Evolutionary conservation across 2,113 vertebrate species (phyloP), one percentile per base, ranked within the genome.

Genomic region (Dunckerocampus dactyliophorus): DNA sequence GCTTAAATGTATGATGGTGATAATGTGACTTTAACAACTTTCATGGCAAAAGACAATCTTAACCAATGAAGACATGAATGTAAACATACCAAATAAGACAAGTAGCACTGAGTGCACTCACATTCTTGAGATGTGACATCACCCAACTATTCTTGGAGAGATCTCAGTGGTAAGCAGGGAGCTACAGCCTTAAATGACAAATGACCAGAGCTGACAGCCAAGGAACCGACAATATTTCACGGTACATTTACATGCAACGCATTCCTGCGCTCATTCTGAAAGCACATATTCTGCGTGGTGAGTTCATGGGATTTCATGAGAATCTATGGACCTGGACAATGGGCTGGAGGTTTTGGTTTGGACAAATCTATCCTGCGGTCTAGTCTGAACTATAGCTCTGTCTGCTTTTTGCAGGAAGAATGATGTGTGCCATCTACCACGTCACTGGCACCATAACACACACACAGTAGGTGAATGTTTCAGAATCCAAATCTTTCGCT

Each of bases 71-170:
- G 20, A 63, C 37, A 61, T 61, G 2, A 47, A 72, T 42, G 20
- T 63, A 62, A 56, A 75, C 59, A 31, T 45, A 16, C 54, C 11
- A n/a, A 54, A 65, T 21, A 58, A 39, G 15, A 31, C 52, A 21
- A 43, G 39, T 43, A 43, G 19, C 39, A 57, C 12, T 16, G 42
- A 58, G 52, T 31, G 20, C 31, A 71, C 59, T 46, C 31, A 45
- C 64, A 82, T 83, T 86, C 84, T 77, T 46, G 1, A 67, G 67
- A 37, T 14, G 57, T 79, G 83, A 84, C 73, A 72, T 78, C 74
- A 77, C 43, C 55, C 20, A 55, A 55, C 66, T 69, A 74, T 70
- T 75, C 48, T 47, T 15, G 13, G 17, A 19, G 50, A 59, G 61
- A 57, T 62, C 75, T 54, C 56, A 20, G 15, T 24, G 58, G 63